Evolutionary conservation across 92 coral and sea anemone genomes (phyloP).

Genomic region (Zoanthus solanderi): DNA sequence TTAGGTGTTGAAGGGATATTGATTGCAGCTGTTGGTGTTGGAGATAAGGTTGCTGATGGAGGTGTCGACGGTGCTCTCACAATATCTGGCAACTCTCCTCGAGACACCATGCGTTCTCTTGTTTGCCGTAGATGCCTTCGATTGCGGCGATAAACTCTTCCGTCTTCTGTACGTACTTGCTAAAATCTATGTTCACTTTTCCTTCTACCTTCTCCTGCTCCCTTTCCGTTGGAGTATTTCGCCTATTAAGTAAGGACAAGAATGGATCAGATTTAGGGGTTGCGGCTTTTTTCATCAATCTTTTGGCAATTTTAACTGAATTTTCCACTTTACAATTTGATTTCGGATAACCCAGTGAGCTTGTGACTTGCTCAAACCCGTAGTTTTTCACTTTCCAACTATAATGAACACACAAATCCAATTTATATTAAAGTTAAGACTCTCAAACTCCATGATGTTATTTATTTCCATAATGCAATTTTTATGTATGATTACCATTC

Average conservation of each 20-base stretch:
- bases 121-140: slow-evolving; percentile 44
- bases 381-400: no score
- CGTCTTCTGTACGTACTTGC: slow-evolving; percentile 54
- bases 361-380: slow-evolving; percentile 9
- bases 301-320: not conserved
- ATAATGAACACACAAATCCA: no score
- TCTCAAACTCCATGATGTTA: no score
- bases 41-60: no score
- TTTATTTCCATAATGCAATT: no score
- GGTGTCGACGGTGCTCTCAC: no score
- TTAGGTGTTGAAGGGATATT: not conserved
- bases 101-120: not conserved
- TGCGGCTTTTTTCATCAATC: not conserved
- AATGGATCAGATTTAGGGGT: not conserved
- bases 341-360: not conserved
- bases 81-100: not conserved
- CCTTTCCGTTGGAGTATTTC: slow-evolving; percentile 42
- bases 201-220: slow-evolving; percentile 50
- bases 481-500: no score
- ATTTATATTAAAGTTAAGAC: no score
- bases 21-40: no score
- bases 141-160: slow-evolving; percentile 51
- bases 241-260: not conserved
- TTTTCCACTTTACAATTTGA: not conserved
- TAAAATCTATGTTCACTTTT: slow-evolving; percentile 50